These are phyloP conservation scores for Drosophila nr. medialis DNA, from an alignment of 2,888 invertebrate species.

Conservation along the genomic window DNA sequence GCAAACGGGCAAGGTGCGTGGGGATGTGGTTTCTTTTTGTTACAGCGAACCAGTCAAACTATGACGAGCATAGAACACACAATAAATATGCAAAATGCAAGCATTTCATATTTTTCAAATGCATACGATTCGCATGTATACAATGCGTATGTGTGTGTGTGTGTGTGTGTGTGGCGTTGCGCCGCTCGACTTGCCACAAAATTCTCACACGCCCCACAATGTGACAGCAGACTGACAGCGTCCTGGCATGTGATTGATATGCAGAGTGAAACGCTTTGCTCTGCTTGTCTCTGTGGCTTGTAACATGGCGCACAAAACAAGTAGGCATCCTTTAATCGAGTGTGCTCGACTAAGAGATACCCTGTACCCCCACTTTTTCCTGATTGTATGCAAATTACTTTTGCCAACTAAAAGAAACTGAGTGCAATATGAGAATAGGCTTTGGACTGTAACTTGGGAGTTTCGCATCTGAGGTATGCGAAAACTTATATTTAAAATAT, in stretches of 20 bases:
- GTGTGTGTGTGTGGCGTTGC: not conserved
- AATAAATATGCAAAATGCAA: conserved; percentile 78
- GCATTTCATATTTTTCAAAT: conserved; percentile 71
- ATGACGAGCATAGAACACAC: conserved; percentile 35
- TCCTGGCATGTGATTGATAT: conserved; percentile 76
- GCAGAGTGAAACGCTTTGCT: conserved; percentile 55
- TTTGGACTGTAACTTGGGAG: not conserved
- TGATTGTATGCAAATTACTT: not conserved
- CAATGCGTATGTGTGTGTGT: conserved; percentile 6
- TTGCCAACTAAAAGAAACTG: not conserved
- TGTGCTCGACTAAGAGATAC: not conserved
- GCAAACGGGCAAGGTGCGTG: not conserved
- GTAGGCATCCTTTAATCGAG: not conserved
- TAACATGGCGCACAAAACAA: not conserved
- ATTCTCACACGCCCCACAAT: conserved; percentile 60
- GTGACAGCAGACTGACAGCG: conserved; percentile 71
- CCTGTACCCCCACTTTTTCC: not conserved
- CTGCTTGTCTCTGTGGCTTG: conserved; percentile 6
- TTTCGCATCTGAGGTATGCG: not conserved
- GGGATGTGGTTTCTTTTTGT: not conserved
- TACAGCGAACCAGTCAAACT: conserved; percentile 22
- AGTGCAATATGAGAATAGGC: not conserved
- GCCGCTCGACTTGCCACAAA: conserved; percentile 38
- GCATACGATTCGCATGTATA: conserved; percentile 23
- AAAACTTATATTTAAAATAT: not conserved